phyloP scores from a whole-genome alignment of 2,113 vertebrate species.

The Anhinga rufa region DNA sequence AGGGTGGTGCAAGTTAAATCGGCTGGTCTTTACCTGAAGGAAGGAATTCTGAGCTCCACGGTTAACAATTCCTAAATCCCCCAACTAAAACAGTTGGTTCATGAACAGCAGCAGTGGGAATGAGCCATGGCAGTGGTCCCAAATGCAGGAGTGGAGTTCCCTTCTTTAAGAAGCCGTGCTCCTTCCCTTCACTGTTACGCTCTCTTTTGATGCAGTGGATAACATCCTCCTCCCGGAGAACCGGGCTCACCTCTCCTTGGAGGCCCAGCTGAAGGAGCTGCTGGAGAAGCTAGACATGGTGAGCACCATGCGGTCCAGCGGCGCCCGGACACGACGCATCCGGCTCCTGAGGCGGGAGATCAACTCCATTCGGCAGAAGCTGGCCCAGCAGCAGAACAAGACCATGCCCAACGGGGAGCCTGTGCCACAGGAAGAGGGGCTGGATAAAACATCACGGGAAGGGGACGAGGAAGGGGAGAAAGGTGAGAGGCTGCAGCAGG shows the following conservation, averaged over 20 bases:
- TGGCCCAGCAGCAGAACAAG: slow-evolving; percentile 80
- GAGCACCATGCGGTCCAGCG: slow-evolving; percentile 86
- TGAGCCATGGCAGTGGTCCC: neutral
- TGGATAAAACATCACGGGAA: slow-evolving; percentile 67
- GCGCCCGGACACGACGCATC: slow-evolving; percentile 88
- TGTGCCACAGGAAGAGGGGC: slow-evolving; percentile 53
- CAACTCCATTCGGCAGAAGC: slow-evolving; percentile 82
- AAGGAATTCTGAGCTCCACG: neutral
- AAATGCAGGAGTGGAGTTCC: neutral
- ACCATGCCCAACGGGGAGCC: slow-evolving; percentile 76
- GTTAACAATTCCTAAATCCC: neutral
- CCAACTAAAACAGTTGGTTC: neutral
- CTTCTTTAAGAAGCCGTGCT: neutral
- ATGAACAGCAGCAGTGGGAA: neutral
- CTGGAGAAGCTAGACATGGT: slow-evolving; percentile 95
- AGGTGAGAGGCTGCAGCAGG: slow-evolving; percentile 59
- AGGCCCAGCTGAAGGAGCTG: slow-evolving; percentile 93
- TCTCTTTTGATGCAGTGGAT: slow-evolving; percentile 83
- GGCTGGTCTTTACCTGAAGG: neutral
- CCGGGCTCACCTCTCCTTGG: slow-evolving; percentile 87
- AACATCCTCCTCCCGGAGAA: slow-evolving; percentile 90
- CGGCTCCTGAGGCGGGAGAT: slow-evolving; percentile 91
- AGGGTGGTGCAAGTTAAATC: neutral
- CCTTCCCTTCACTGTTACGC: neutral
- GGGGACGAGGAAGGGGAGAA: slow-evolving; percentile 65